A percentile compares a stretch with the other conserved stretches of the same genome.
These are phyloP conservation scores for Chymomyza procnemis DNA, from an alignment of 2,888 invertebrate genomes.

Conservation along the genomic window DNA sequence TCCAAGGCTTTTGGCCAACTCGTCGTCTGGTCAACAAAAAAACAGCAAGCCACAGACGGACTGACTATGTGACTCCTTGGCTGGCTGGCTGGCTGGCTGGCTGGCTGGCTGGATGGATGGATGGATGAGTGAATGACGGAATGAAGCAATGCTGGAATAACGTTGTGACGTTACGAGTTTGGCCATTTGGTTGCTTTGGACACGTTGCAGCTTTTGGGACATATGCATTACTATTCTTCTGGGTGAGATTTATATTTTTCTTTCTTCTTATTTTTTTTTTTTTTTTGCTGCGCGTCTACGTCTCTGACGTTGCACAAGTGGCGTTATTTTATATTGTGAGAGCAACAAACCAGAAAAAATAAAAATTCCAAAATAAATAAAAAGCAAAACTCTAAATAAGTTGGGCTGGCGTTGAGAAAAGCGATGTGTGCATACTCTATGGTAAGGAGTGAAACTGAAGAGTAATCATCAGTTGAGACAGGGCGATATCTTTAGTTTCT, in stretches of 20 bases:
- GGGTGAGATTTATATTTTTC: slow-evolving; percentile 65
- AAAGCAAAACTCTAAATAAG: neutral
- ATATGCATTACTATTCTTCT: slow-evolving; percentile 59
- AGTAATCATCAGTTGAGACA: neutral
- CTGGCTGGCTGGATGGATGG: too few relatives aligned
- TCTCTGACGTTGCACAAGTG: slow-evolving; percentile 56
- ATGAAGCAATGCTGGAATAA: too few relatives aligned
- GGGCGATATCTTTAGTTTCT: too few relatives aligned
- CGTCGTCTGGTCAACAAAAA: neutral
- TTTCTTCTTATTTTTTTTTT: slow-evolving; percentile 47
- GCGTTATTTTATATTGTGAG: slow-evolving; percentile 16
- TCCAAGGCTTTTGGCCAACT: slow-evolving; percentile 66
- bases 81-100: too few relatives aligned
- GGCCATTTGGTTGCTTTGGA: slow-evolving; percentile 1
- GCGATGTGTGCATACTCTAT: neutral
- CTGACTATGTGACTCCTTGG: too few relatives aligned
- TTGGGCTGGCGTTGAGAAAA: neutral
- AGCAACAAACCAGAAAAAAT: neutral
- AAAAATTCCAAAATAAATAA: neutral
- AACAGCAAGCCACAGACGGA: neutral
- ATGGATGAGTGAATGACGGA: too few relatives aligned
- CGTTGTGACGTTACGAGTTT: neutral
- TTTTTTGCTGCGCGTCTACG: slow-evolving; percentile 72
- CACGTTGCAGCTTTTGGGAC: neutral
- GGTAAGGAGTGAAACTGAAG: neutral